Conservation (phyloP, 2,113 vertebrate genomes). For the Brachyhypopomus gauderio region DNA sequence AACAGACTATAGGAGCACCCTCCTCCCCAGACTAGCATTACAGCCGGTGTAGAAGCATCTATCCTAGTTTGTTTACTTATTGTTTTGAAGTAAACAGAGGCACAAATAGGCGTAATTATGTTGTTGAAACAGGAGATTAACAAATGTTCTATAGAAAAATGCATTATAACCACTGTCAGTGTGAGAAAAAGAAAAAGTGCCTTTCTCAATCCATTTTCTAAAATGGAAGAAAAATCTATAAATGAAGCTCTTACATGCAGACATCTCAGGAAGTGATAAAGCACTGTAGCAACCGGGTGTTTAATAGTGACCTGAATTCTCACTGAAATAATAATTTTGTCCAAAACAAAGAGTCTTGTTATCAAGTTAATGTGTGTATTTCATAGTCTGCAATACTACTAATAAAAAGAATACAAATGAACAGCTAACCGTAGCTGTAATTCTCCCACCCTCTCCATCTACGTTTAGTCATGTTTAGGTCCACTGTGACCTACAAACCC, state of each 20-base stretch:
- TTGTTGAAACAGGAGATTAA: constrained; percentile 37
- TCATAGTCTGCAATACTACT: no score
- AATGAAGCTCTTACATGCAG: constrained; percentile 44
- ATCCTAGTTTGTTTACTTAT: not conserved
- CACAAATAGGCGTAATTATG: constrained; percentile 23
- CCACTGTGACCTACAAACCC: constrained; percentile 40
- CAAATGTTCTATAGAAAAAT: constrained; percentile 37
- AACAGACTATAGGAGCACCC: not conserved
- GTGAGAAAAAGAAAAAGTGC: constrained; percentile 55
- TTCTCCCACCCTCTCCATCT: constrained; percentile 48
- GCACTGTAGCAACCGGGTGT: not conserved
- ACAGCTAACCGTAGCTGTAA: not conserved
- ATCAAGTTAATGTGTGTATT: no score
- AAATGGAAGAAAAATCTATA: constrained; percentile 51
- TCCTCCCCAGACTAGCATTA: not conserved
- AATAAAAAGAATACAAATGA: not conserved
- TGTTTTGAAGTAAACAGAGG: constrained; percentile 15
- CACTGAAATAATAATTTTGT: not conserved
- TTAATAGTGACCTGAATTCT: not conserved
- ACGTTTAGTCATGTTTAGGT: constrained; percentile 49
- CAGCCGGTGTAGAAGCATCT: not conserved
- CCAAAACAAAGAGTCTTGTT: not conserved
- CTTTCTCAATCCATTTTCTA: constrained; percentile 51
- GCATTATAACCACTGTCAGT: constrained; percentile 51
- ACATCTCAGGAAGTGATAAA: not conserved